A percentile compares a stretch with the other conserved stretches of the same genome.
Conservation (phyloP, 2,888 invertebrate genomes). For the Eupithecia insigniata region DNA sequence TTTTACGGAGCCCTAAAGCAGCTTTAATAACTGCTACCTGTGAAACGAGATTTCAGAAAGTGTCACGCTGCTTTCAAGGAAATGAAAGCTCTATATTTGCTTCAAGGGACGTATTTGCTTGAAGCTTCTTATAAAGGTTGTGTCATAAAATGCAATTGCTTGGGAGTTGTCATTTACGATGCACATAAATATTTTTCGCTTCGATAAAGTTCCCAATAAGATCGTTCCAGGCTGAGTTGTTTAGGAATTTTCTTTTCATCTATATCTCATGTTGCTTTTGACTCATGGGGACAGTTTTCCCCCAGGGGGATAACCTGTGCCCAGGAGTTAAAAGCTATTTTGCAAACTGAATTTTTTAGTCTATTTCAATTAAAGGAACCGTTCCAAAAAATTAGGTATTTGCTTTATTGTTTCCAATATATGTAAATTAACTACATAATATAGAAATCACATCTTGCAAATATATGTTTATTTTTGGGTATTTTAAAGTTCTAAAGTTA, state of each 20-base stretch:
- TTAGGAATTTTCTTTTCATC: not conserved
- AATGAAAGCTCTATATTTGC: not conserved
- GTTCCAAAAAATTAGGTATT: no score
- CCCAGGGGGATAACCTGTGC: no score
- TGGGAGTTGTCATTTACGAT: conserved; percentile 26
- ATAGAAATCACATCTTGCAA: no score
- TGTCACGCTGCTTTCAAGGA: conserved; percentile 6
- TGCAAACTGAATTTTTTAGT: no score
- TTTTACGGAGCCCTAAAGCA: conserved; percentile 2
- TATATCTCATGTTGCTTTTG: not conserved
- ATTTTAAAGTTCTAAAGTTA: no score
- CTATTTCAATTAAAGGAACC: no score
- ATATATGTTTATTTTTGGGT: no score
- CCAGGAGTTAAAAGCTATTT: no score
- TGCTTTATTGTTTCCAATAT: no score
- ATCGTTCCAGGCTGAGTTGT: not conserved
- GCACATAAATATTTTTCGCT: conserved; percentile 19
- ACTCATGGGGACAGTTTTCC: no score
- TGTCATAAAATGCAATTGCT: conserved; percentile 22
- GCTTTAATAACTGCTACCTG: conserved; percentile 22
- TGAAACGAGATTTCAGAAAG: conserved; percentile 23
- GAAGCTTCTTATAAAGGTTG: not conserved
- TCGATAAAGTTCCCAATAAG: conserved; percentile 4
- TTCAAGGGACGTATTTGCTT: not conserved
- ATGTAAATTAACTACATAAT: no score